Conservation (phyloP, 2,888 invertebrate species). For the Panzeria rudis region DNA sequence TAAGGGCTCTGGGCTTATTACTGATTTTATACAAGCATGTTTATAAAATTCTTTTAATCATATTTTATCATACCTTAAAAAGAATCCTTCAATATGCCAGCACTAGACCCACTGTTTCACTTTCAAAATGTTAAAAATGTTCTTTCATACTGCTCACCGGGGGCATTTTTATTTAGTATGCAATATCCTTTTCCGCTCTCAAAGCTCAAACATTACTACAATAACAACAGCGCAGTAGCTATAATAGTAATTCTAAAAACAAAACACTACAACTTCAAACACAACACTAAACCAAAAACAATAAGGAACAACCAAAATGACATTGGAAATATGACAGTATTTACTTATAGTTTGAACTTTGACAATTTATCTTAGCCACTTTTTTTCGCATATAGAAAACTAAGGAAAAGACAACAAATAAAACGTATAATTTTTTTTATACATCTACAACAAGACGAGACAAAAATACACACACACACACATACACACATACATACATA, state of each 20-base stretch:
- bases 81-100: no score
- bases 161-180: conserved; percentile 70
- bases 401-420: not conserved
- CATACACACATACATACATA: not conserved
- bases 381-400: conserved; percentile 38
- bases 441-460: conserved; percentile 2
- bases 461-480: not conserved
- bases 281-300: not conserved
- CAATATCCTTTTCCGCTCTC: conserved; percentile 70
- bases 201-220: conserved; percentile 11
- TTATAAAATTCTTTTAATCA: no score
- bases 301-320: conserved; percentile 41
- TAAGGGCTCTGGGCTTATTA: no score
- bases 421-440: conserved; percentile 35
- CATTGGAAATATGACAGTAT: conserved; percentile 70
- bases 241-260: conserved; percentile 10
- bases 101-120: conserved; percentile 27
- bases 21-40: no score
- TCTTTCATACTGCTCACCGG: conserved; percentile 57
- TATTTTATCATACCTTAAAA: no score
- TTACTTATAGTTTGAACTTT: conserved; percentile 67
- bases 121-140: conserved; percentile 19
- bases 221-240: conserved; percentile 2
- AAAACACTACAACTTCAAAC: conserved; percentile 14
- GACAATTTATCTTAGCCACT: conserved; percentile 54